phyloP scores from a whole-genome alignment of 2,888 invertebrate species.

The Tipula lateralis region DNA sequence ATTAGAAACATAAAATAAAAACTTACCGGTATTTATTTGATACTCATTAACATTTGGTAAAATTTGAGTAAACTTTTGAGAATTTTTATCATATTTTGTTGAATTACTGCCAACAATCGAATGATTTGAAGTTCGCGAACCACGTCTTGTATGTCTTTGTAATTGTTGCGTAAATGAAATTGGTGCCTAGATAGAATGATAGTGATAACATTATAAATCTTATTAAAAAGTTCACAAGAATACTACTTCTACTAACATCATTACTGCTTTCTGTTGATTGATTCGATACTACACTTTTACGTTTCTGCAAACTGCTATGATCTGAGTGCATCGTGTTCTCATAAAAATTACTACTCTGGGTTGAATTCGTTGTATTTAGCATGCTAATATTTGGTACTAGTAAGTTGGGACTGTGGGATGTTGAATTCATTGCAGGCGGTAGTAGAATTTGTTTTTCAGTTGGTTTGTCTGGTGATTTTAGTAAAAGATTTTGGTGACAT shows the following conservation, averaged over 20 bases:
- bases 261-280: conserved; percentile 51
- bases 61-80: conserved; percentile 45
- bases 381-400: conserved; percentile 40
- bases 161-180: conserved; percentile 91
- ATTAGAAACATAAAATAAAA: too few species aligned
- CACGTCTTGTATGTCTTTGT: conserved; percentile 59
- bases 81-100: conserved; percentile 41
- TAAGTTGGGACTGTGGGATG: conserved; percentile 35
- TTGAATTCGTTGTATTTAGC: conserved; percentile 48
- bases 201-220: conserved; percentile 29
- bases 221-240: background rate
- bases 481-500: conserved; percentile 45
- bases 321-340: conserved; percentile 51
- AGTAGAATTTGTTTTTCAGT: conserved; percentile 37
- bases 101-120: conserved; percentile 37
- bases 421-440: conserved; percentile 32
- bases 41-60: conserved; percentile 49
- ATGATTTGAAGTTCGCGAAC: conserved; percentile 45
- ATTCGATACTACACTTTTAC: conserved; percentile 51
- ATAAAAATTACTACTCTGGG: conserved; percentile 50
- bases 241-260: conserved; percentile 41
- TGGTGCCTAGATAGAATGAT: conserved; percentile 51
- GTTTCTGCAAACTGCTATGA: conserved; percentile 48
- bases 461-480: conserved; percentile 49
- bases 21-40: conserved; percentile 44